Base-by-base conservation (phyloP, 92 coral and sea anemone genomes). In the Paramuricea clavata region DNA sequence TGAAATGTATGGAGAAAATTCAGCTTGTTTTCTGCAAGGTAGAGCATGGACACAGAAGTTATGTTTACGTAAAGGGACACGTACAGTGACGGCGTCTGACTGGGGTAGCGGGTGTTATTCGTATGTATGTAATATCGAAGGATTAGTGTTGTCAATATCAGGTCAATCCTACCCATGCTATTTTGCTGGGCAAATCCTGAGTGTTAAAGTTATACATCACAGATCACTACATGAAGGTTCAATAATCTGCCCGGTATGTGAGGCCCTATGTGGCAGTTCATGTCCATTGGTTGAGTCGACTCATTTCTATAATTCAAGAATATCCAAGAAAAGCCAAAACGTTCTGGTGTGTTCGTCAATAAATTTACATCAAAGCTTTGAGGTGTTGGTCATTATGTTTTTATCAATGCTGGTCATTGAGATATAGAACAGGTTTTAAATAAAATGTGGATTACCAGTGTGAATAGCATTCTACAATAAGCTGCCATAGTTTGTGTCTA, bases 91-190 rank as follows among this genome's bases (percentile, higher is more conserved):
- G 6, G 93, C 98, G 54, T 70, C 86, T 16, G 92, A 93, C 72
- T 94, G 97, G 98, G 99, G 99, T 1, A 93, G 98, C 76, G 99
- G 99, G 4, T 97, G 99, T 68, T 97, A 97, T 59, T 50, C 60
- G 22, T 93, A 90, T 56, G 0, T 22, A 7, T 97, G 99, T 78
- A 88, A 89, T 49, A 82, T 62, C 0, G 87, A 83, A 81, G 95
- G 98, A 6, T 89, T 97, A 4, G 90, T 74, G 81, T 70, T 97
- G 41, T 57, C 91, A 2, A 81, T 97, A 13, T 44, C 78, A 49
- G 98, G 97, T 13, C 85, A 91, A 26, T 90, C 91, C 33, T 97
- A 86, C 49, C 82, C 73, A 16, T 97, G 99, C 83, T 94, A 83
- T 50, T 83, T 91, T 43, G 17, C 90, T 47, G 99, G 98, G 5